Base-by-base conservation (phyloP, 2,113 vertebrate species). In the Lathamus discolor region DNA sequence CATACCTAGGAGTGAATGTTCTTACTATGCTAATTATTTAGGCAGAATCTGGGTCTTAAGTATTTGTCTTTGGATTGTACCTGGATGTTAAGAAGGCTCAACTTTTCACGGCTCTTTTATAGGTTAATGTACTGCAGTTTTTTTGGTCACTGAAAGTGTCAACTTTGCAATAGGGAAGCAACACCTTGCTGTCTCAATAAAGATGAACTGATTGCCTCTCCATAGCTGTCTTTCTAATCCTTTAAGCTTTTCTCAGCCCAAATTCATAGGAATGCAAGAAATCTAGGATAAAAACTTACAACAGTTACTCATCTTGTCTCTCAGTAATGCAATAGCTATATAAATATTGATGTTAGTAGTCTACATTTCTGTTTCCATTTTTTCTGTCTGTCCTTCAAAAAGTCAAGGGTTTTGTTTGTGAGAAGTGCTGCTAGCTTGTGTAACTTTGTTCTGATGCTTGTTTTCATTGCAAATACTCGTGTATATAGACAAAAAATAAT, bases 291-390 rank as follows among this genome's bases (percentile, higher is more conserved):
- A 73, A 23, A 87, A 57, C n/a, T 73, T 85, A 51, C 7, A 92
- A 51, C 37, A 91, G 57, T 84, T 92, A 69, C 28, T n/a, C 77
- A 43, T 92, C 82, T 6, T 5, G 25, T 76, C 28, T 91, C 35
- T 93, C 67, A 93, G 90, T 88, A 93, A 92, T 77, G 43, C 83
- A 78, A 24, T 54, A 43, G 31, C 66, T 91, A 14, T 90, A 69
- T 67, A 91, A 93, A 91, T 80, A 77, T 39, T 95, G 79, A 85
- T 95, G 70, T 84, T 87, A 73, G n/a, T 63, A 88, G n/a, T 63
- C 54, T 79, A 27, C 14, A 23, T 82, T 93, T 91, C 29, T 85
- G 28, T 95, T 91, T 91, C 52, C 35, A 14, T 89, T 93, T 43
- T 91, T 91, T 90, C 62, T 83, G 75, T 62, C 24, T 80, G 73